Base-by-base conservation (phyloP, 2,797 vertebrate species). In the Sternarchorhynchus goeldii region DNA sequence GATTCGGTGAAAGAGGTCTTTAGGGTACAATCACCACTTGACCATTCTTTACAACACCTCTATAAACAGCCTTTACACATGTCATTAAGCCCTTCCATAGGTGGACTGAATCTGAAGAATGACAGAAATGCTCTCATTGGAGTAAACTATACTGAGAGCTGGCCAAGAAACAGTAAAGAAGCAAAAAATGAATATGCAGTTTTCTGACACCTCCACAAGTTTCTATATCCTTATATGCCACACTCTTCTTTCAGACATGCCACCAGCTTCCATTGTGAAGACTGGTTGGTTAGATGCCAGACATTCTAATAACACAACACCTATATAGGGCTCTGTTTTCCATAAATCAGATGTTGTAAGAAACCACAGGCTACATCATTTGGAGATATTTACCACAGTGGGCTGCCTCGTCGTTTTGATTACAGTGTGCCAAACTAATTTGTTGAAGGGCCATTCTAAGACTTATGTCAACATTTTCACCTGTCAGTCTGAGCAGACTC, bases 361-460 rank as follows among this genome's bases (percentile, higher is more conserved):
- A 62, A 41, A 65, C 69, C 68, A 60, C 14, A 41, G 56, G 57
- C 69, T 50, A 55, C 60, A 72, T 60, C 78, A 59, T 25, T 81
- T 41, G 17, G 21, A 77, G 56, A 80, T 82, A 77, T 80, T 79
- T 74, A 73, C 65, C 58, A 21, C n/a, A 17, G 53, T 29, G 63
- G 56, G 63, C 57, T 55, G 39, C 63, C 69, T 73, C 73, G 63
- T 75, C 79, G 73, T 81, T 71, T 66, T 53, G 45, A 84, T 77
- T 82, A 69, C 66, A 64, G 55, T 6, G 17, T 53, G 56, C 63
- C 81, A 81, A 75, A 77, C 77, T 67, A 36, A 81, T 83, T 75
- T 81, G 71, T 66, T 39, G 20, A 70, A 78, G 45, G 63, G 57
- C 72, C 56, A 45, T 86, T 79, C 21, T 53, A 34, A 73, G 39